These are phyloP conservation scores for Nomada ferruginata DNA, from an alignment of 2,888 invertebrate species.

Conservation along the genomic window DNA sequence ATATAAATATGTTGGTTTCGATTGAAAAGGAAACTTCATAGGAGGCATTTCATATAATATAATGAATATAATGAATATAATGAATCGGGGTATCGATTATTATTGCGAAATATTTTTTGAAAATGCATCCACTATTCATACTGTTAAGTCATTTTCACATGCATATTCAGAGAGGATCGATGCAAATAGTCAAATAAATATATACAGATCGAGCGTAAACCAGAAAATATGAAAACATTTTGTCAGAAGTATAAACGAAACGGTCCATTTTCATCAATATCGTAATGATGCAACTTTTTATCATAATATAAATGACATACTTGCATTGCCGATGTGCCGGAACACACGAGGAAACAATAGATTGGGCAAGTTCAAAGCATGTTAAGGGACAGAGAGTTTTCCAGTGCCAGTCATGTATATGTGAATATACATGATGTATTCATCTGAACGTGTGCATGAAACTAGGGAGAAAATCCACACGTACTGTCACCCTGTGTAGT, in stretches of 20 bases:
- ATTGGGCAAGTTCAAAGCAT: not conserved
- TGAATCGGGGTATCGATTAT: too few species aligned
- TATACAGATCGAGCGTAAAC: not conserved
- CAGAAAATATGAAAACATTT: not conserved
- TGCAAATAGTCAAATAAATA: not conserved
- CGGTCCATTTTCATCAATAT: not conserved
- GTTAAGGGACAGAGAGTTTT: conserved; percentile 27
- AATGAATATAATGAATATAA: too few species aligned
- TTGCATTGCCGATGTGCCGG: not conserved
- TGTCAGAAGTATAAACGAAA: not conserved
- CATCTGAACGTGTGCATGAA: not conserved
- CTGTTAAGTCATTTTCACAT: too few species aligned
- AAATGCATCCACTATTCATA: not conserved
- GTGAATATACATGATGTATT: conserved; percentile 3
- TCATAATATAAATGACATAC: not conserved
- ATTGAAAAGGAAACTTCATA: too few species aligned
- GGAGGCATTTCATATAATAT: too few species aligned
- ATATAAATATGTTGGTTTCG: too few species aligned
- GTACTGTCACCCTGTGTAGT: conserved; percentile 47
- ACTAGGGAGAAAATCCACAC: conserved; percentile 41
- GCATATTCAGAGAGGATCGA: not conserved
- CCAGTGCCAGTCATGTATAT: not conserved
- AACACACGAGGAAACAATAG: not conserved
- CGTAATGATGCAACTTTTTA: not conserved
- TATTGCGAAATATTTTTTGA: not conserved